Evolutionary conservation across 2,888 invertebrate genomes (phyloP).

Genomic region (Agrochola litura): DNA sequence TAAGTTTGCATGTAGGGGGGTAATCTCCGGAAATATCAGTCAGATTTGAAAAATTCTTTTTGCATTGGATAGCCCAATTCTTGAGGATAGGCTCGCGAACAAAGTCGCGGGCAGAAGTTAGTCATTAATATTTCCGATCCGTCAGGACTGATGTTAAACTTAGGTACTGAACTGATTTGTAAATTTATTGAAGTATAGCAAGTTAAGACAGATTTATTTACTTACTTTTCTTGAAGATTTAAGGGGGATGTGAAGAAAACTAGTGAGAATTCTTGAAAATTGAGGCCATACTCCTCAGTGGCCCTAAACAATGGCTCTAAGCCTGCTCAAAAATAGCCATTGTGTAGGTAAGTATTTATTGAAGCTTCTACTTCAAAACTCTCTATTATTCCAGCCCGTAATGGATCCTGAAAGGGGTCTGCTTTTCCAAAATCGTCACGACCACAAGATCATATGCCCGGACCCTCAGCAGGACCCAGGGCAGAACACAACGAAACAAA

Average conservation of each 20-base stretch:
- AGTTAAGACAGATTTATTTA: neutral
- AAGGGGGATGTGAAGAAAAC: neutral
- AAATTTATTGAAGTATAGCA: neutral
- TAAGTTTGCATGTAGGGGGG: no score
- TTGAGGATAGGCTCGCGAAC: no score
- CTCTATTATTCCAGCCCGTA: conserved; percentile 84
- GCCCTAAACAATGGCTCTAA: no score
- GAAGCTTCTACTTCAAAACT: neutral
- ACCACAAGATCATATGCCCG: conserved; percentile 94
- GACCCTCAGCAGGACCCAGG: conserved; percentile 92
- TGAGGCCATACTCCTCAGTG: no score
- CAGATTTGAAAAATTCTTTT: no score
- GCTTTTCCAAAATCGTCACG: conserved; percentile 95
- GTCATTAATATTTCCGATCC: neutral
- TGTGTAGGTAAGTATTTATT: neutral
- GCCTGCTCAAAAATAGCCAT: no score
- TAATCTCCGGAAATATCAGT: no score
- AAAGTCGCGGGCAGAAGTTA: no score
- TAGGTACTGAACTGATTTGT: neutral
- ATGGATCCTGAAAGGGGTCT: conserved; percentile 94
- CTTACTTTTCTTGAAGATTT: neutral
- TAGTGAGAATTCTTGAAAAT: no score
- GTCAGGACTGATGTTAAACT: neutral
- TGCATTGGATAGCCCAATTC: no score
- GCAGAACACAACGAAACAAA: conserved; percentile 92